Evolutionary conservation across 1,140 invertebrate species (phyloP).

Genomic region (Drosophila aff.): DNA sequence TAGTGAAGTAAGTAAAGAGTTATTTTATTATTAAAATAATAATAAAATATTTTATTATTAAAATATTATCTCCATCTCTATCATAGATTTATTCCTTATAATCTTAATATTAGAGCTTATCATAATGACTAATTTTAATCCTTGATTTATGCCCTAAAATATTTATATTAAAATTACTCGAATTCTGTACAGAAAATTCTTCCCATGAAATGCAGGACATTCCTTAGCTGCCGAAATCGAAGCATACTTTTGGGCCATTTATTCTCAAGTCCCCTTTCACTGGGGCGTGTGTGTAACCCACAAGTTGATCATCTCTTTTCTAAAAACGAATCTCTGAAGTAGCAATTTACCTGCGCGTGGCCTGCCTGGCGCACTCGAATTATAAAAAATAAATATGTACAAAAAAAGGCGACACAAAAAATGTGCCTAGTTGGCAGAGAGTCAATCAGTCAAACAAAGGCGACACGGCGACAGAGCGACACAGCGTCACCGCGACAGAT

Average conservation of each 20-base stretch:
- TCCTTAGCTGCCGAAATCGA: background rate
- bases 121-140: too few relatives aligned
- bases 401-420: conserved; percentile 35
- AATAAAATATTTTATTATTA: too few relatives aligned
- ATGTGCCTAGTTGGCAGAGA: conserved; percentile 63
- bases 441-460: conserved; percentile 28
- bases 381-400: conserved; percentile 37
- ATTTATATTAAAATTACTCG: too few relatives aligned
- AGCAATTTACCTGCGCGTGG: conserved; percentile 55
- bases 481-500: background rate
- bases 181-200: background rate
- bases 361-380: conserved; percentile 30
- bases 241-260: conserved; percentile 18
- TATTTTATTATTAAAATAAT: too few relatives aligned
- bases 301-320: conserved; percentile 17
- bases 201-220: background rate
- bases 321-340: background rate
- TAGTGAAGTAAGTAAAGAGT: too few relatives aligned
- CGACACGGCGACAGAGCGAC: background rate
- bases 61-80: too few relatives aligned
- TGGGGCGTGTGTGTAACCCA: background rate
- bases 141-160: background rate
- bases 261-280: background rate
- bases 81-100: background rate
- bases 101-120: too few relatives aligned